Percentiles rank a stretch among this genome's conserved stretches.
Evolutionary conservation across 2,797 vertebrate genomes (phyloP).

Genomic region (Rhabdophis nuchalis): DNA sequence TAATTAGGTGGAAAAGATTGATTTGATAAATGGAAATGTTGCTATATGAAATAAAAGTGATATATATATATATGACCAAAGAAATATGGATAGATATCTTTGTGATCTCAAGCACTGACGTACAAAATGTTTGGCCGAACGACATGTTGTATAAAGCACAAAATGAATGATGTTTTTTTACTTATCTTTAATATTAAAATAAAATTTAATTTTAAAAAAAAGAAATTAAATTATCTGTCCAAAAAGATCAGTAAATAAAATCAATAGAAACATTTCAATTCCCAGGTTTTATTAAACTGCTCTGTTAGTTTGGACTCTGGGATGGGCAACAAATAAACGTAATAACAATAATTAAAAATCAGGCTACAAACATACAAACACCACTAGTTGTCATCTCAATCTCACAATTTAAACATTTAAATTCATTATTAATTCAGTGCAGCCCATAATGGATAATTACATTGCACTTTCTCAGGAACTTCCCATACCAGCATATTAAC

Average conservation of each 20-base stretch:
- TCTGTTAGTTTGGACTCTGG: neutral
- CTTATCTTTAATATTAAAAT: too few relatives aligned
- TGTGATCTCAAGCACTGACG: too few relatives aligned
- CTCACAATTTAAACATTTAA: neutral
- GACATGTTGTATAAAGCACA: too few relatives aligned
- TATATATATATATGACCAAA: too few relatives aligned
- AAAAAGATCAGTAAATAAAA: neutral
- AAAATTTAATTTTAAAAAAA: too few relatives aligned
- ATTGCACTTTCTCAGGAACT: neutral
- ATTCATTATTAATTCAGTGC: neutral
- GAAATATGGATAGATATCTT: too few relatives aligned
- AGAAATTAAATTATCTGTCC: neutral
- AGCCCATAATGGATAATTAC: neutral
- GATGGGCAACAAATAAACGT: neutral
- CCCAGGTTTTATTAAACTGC: neutral
- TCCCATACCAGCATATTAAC: neutral
- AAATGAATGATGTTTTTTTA: too few relatives aligned
- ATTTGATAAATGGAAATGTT: too few relatives aligned
- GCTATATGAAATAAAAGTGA: too few relatives aligned
- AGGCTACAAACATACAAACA: neutral
- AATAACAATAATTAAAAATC: neutral
- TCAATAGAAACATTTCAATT: neutral
- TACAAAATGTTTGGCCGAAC: too few relatives aligned
- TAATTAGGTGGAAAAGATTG: too few relatives aligned
- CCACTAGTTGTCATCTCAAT: neutral